Evolutionary conservation across 2,113 vertebrate genomes (phyloP).

Genomic region (Megaptera novaeangliae): DNA sequence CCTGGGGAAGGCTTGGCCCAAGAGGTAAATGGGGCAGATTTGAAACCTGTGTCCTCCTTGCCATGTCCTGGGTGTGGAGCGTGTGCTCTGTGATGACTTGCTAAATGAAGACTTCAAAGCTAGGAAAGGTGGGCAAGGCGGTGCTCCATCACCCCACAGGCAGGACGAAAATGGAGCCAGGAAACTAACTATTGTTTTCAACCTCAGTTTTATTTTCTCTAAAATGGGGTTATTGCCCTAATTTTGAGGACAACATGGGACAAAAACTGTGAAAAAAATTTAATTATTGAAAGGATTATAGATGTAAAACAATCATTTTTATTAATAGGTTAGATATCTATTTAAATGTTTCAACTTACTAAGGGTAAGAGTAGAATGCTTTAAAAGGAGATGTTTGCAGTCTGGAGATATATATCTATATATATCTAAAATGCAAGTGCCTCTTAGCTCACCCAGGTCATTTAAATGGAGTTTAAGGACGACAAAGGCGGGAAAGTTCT

Average conservation of each 20-base stretch:
- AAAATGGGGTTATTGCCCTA: not conserved
- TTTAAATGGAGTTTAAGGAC: not conserved
- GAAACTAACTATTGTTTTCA: not conserved
- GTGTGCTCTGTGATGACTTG: not conserved
- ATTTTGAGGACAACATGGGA: not conserved
- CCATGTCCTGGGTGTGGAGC: not conserved
- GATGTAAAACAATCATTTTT: not conserved
- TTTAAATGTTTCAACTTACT: not conserved
- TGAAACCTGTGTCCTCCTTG: not conserved
- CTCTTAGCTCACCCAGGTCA: not conserved
- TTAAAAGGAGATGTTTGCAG: not conserved
- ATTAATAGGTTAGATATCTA: not conserved
- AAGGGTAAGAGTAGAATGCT: not conserved
- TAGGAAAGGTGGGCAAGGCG: not conserved
- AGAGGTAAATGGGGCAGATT: fast-evolving
- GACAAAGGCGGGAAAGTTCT: not conserved
- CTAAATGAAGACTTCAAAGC: not conserved
- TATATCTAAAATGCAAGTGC: not conserved
- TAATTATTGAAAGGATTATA: not conserved
- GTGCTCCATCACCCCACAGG: not conserved
- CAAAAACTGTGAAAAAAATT: not conserved
- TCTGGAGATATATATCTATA: not conserved
- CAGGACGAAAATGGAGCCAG: not conserved
- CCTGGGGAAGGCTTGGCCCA: not conserved
- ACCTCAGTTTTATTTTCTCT: conserved; percentile 26